Percentiles rank a stretch among this genome's conserved stretches.
These are phyloP conservation scores for Stichodactyla mertensii DNA, from an alignment of 64 coral and sea anemone species.

Conservation along the genomic window DNA sequence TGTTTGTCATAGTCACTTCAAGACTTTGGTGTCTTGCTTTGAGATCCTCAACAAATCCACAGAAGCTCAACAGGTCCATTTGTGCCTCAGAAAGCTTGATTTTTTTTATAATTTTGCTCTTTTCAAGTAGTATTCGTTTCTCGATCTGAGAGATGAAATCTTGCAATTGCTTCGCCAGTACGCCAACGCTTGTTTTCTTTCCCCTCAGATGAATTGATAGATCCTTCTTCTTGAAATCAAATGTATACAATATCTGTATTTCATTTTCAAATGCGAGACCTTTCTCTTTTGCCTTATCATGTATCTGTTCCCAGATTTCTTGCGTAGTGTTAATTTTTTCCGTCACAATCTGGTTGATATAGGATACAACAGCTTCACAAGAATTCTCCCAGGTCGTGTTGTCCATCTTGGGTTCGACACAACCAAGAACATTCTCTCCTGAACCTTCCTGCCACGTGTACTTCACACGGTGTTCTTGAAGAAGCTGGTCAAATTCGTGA, in stretches of 20 bases:
- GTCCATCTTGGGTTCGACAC: not conserved
- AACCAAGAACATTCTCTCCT: not conserved
- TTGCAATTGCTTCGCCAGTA: not conserved
- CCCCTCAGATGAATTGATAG: not conserved
- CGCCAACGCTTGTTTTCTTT: not conserved
- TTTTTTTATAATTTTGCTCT: constrained; percentile 11
- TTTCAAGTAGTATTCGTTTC: not conserved
- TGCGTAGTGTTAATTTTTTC: not conserved
- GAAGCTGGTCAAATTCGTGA: not conserved
- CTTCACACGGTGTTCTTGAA: not conserved
- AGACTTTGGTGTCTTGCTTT: not conserved
- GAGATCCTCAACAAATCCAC: constrained; percentile 1
- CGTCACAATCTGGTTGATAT: not conserved
- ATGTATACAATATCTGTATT: not conserved
- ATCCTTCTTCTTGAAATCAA: not conserved
- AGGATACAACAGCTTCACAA: not conserved
- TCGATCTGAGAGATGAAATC: not conserved
- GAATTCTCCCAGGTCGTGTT: not conserved
- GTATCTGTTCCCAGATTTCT: not conserved
- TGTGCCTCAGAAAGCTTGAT: not conserved
- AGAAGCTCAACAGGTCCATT: not conserved
- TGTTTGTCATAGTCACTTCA: not conserved
- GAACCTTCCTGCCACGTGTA: not conserved
- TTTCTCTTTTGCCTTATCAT: not conserved
- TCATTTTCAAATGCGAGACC: not conserved